A percentile compares a stretch with the other conserved stretches of the same genome.
Evolutionary conservation across 2,888 invertebrate genomes (phyloP).

Genomic region (Malthinus flaveolus): DNA sequence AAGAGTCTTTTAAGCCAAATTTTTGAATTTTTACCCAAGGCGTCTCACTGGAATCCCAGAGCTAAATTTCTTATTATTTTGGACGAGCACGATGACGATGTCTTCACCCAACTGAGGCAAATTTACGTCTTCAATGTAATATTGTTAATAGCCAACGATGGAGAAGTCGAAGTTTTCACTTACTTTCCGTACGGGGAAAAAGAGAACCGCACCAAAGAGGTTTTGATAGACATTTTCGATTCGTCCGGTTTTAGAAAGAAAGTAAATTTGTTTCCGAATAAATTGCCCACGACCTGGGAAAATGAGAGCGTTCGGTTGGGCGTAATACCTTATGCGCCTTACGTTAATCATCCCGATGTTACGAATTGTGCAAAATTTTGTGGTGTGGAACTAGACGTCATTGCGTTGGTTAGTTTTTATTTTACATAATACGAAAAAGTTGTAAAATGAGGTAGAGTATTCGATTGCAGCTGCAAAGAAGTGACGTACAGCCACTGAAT

Average conservation of each 20-base stretch:
- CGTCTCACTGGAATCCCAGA: conserved; percentile 18
- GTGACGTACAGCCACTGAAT: too few relatives aligned
- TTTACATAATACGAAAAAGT: too few relatives aligned
- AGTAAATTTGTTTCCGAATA: conserved; percentile 12
- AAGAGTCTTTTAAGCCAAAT: neutral
- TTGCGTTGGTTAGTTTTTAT: neutral
- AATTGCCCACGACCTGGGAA: conserved; percentile 3
- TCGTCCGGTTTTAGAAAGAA: neutral
- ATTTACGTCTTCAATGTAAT: neutral
- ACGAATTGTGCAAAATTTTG: neutral
- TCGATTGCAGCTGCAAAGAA: too few relatives aligned
- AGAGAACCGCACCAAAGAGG: neutral
- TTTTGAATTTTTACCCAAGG: conserved; percentile 1
- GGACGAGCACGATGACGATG: neutral
- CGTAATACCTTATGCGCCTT: conserved; percentile 5
- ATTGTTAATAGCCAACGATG: neutral
- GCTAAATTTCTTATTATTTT: conserved; percentile 15
- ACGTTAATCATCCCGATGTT: neutral
- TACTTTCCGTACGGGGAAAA: neutral
- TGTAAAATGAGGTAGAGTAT: too few relatives aligned
- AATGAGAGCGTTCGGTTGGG: conserved; percentile 1
- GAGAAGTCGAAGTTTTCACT: neutral
- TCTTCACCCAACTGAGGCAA: neutral
- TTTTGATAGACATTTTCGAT: neutral
- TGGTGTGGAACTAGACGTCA: neutral